Percentiles rank a stretch among this genome's conserved stretches.
These are phyloP conservation scores for Papilio gigon DNA, from an alignment of 2,888 invertebrate species.

Conservation along the genomic window DNA sequence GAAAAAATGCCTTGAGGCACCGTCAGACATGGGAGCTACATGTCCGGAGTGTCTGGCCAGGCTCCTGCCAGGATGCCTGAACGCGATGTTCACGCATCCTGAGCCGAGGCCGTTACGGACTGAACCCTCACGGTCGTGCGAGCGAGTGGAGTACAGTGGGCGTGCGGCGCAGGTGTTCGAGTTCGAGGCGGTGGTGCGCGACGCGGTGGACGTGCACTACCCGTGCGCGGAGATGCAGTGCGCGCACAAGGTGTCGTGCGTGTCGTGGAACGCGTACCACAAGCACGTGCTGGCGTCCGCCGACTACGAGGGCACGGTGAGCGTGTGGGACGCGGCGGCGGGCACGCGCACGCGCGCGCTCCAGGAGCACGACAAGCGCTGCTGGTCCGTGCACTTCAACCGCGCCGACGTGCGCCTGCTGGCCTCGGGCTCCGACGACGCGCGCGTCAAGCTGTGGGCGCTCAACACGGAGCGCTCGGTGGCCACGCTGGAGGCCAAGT, in stretches of 20 bases:
- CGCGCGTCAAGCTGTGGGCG: conserved; percentile 95
- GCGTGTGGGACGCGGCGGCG: conserved; percentile 94
- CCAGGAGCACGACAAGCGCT: conserved; percentile 95
- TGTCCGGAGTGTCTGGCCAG: no score
- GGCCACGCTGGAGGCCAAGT: conserved; percentile 94
- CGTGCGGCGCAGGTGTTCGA: conserved; percentile 86
- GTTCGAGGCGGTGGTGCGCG: conserved; percentile 91
- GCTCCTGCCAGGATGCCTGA: no score
- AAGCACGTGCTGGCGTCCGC: conserved; percentile 92
- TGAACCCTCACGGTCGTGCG: no score
- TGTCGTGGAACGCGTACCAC: conserved; percentile 96
- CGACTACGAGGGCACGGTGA: conserved; percentile 97
- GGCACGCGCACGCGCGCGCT: conserved; percentile 87
- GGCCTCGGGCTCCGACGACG: conserved; percentile 95
- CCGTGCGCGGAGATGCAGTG: conserved; percentile 96
- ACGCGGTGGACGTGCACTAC: conserved; percentile 95
- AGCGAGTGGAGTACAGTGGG: no score
- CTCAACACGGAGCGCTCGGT: conserved; percentile 91
- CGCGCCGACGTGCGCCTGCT: conserved; percentile 93
- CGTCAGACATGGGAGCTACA: no score
- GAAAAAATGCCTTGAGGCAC: no score
- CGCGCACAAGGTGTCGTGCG: conserved; percentile 96
- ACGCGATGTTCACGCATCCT: no score
- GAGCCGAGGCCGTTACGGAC: no score
- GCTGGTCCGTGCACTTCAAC: conserved; percentile 98